Conservation (phyloP, 2,113 vertebrate genomes). For the Microtus richardsoni region DNA sequence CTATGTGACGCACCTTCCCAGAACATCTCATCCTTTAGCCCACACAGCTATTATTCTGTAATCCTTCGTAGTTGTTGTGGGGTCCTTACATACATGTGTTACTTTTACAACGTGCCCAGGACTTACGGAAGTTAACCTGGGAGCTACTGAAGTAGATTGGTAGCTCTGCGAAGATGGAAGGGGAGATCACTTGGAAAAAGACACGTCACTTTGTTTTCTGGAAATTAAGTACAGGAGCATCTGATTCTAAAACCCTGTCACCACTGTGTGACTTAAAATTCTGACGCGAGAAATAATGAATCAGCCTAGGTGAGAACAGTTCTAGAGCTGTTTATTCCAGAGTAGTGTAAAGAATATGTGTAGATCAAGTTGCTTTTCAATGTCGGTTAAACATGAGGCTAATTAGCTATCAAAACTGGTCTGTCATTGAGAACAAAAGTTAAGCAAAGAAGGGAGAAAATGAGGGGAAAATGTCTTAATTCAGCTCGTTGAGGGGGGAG, state of each 20-base stretch:
- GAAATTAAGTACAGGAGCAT: neutral
- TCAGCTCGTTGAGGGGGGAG: neutral
- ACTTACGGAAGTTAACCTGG: constrained; percentile 5
- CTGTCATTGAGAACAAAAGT: neutral
- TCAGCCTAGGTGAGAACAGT: constrained; percentile 10
- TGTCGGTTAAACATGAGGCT: neutral
- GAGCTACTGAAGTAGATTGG: neutral
- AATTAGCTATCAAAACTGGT: constrained; percentile 7
- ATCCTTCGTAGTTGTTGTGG: neutral
- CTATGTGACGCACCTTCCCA: neutral
- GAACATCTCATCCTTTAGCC: constrained; percentile 28
- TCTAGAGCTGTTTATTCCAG: constrained; percentile 30
- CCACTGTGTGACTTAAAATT: neutral
- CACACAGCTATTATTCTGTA: neutral
- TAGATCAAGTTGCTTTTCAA: constrained; percentile 2
- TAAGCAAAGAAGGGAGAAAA: neutral
- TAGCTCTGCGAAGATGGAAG: neutral
- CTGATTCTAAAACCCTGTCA: neutral
- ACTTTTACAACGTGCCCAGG: constrained; percentile 3
- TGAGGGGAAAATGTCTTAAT: neutral
- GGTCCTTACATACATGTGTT: neutral
- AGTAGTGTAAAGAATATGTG: neutral
- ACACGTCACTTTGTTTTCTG: neutral
- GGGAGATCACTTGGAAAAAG: neutral
- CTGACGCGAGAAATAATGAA: neutral